phyloP scores from a whole-genome alignment of 2,113 vertebrate species.

The Misgurnus mizolepis region DNA sequence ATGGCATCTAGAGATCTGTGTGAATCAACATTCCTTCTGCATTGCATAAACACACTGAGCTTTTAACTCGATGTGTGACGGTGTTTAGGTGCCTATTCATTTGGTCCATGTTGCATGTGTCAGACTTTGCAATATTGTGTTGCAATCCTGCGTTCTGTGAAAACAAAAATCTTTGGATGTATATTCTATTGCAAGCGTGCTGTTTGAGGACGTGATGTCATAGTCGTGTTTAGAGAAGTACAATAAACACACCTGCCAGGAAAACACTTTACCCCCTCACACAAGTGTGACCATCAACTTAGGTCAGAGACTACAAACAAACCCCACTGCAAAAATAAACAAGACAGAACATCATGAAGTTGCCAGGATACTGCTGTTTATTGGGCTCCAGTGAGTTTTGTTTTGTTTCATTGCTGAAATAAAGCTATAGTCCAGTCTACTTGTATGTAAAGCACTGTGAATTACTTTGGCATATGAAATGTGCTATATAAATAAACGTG shows the following conservation, averaged over 20 bases:
- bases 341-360: constrained; percentile 46
- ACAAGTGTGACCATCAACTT: constrained; percentile 60
- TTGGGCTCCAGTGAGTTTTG: constrained; percentile 4
- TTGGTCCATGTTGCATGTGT: too few relatives aligned
- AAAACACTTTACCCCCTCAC: constrained; percentile 38
- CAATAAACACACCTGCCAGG: constrained; percentile 78
- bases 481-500: too few relatives aligned
- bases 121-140: too few relatives aligned
- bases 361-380: constrained; percentile 49
- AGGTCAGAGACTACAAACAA: constrained; percentile 66
- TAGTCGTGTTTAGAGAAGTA: constrained; percentile 71
- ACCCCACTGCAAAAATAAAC: constrained; percentile 47
- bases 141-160: neutral
- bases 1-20: neutral
- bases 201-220: constrained; percentile 67
- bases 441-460: too few relatives aligned
- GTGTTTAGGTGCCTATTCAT: too few relatives aligned
- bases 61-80: neutral
- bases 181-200: neutral
- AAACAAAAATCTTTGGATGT: neutral
- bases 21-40: constrained; percentile 13
- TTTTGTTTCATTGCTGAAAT: constrained; percentile 3
- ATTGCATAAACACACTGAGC: constrained; percentile 4
- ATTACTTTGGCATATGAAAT: too few relatives aligned
- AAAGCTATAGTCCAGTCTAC: neutral